Evolutionary conservation across 2,888 invertebrate genomes (phyloP).

Genomic region (Orthosia cruda): DNA sequence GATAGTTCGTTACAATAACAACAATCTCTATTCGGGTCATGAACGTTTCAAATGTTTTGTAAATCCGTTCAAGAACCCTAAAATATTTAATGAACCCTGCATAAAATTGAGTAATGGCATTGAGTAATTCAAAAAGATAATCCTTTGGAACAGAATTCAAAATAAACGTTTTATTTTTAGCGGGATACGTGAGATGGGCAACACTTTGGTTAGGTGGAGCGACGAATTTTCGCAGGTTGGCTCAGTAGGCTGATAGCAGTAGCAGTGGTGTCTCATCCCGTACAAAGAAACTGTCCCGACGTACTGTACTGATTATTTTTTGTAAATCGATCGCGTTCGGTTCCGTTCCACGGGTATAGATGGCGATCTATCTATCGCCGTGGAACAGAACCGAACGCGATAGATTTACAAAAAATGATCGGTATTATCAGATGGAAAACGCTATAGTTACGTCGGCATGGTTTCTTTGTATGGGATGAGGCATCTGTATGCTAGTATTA

Average conservation of each 20-base stretch:
- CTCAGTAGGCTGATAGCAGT: neutral
- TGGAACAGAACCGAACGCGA: too few species aligned
- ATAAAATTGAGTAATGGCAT: slow-evolving; percentile 73
- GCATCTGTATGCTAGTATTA: too few species aligned
- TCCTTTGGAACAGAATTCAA: neutral
- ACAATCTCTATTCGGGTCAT: slow-evolving; percentile 80
- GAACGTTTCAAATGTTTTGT: slow-evolving; percentile 80
- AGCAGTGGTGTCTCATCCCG: too few species aligned
- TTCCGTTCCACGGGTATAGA: too few species aligned
- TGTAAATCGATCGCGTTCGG: too few species aligned
- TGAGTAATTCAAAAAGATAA: slow-evolving; percentile 43
- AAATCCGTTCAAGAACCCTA: slow-evolving; percentile 79
- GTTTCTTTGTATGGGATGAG: too few species aligned
- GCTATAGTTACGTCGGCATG: too few species aligned
- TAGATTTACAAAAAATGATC: too few species aligned
- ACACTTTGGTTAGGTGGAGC: neutral
- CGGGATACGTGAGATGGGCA: neutral
- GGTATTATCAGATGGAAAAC: too few species aligned
- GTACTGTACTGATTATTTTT: too few species aligned
- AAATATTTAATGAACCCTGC: slow-evolving; percentile 78
- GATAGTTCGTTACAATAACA: slow-evolving; percentile 55
- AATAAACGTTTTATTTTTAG: neutral
- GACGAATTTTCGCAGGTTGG: neutral
- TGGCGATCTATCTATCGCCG: too few species aligned
- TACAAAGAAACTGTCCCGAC: too few species aligned